A percentile compares a stretch with the other conserved stretches of the same genome.
phyloP scores from a whole-genome alignment of 1,140 invertebrate genomes.

The Palaemon carinicauda region DNA sequence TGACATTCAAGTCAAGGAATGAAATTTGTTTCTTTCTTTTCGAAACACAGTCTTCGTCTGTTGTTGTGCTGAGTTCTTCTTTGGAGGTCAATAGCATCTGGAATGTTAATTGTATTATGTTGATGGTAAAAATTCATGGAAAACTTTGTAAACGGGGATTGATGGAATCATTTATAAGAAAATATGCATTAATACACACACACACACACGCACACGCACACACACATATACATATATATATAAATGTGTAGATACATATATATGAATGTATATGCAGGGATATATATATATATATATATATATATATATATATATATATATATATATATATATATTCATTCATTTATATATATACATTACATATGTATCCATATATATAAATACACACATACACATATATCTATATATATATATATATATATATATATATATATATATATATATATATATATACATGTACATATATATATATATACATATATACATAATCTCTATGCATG shows the following conservation, averaged over 20 bases:
- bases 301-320: background rate
- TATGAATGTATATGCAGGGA: background rate
- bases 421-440: background rate
- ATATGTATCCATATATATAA: background rate
- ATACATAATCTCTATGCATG: too few species aligned
- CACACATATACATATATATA: background rate
- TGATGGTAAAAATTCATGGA: too few species aligned
- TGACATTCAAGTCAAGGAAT: too few species aligned
- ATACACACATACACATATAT: background rate
- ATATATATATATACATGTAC: background rate
- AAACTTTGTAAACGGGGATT: too few species aligned
- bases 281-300: background rate
- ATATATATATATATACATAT: background rate
- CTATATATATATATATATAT: background rate
- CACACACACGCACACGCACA: background rate
- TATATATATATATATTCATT: background rate
- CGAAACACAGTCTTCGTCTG: too few species aligned
- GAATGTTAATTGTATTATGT: too few species aligned
- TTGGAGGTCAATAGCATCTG: too few species aligned
- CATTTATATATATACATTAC: background rate
- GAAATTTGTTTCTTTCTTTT: too few species aligned
- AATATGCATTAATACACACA: background rate
- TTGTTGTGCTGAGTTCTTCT: too few species aligned
- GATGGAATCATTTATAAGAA: too few species aligned
- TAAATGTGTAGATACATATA: background rate